These are phyloP conservation scores for Podargus strigoides DNA, from an alignment of 2,797 vertebrate species.

Conservation along the genomic window DNA sequence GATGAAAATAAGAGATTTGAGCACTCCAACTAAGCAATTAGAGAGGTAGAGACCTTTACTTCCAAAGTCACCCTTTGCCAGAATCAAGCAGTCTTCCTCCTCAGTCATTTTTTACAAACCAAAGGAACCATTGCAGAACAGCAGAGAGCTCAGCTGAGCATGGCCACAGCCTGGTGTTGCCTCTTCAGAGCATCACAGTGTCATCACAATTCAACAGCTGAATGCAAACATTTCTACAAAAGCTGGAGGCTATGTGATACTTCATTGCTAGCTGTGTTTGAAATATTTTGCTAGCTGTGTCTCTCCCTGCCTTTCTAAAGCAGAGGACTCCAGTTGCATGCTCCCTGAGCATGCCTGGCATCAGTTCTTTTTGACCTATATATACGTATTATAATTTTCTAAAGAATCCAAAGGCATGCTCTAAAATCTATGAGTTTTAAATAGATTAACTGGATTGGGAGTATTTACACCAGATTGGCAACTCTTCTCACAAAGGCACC, in stretches of 20 bases:
- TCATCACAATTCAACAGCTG: background rate
- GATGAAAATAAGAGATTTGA: background rate
- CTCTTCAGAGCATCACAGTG: background rate
- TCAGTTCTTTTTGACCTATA: background rate
- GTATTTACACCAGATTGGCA: background rate
- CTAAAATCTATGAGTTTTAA: background rate
- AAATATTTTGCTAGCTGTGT: background rate
- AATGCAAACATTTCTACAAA: background rate
- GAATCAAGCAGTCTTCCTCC: background rate
- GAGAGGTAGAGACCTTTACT: background rate
- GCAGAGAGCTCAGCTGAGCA: background rate
- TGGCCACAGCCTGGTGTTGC: background rate
- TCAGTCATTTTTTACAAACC: background rate
- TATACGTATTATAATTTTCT: background rate
- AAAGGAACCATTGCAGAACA: accelerated
- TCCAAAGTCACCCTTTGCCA: background rate
- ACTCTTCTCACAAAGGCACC: background rate
- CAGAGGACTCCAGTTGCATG: background rate
- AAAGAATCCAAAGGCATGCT: background rate
- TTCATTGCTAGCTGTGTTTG: background rate
- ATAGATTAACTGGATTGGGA: background rate
- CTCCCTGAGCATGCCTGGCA: background rate
- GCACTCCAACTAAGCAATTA: background rate
- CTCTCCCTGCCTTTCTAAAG: background rate
- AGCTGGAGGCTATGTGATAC: background rate